phyloP scores from a whole-genome alignment of 2,888 invertebrate genomes.

The Agelastica alni region DNA sequence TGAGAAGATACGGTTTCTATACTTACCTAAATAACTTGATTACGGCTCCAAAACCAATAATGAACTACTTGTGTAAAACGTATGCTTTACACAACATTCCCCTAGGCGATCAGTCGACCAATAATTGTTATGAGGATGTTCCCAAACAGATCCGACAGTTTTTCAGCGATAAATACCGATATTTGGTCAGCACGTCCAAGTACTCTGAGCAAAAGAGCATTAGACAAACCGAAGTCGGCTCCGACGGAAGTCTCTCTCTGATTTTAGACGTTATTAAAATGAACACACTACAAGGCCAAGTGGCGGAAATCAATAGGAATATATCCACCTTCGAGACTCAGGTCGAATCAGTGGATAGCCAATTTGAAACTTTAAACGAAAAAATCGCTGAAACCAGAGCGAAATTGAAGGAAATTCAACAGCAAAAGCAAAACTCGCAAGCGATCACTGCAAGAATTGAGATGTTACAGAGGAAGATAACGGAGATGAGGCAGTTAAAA shows the following conservation, averaged over 20 bases:
- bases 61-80: conserved; percentile 69
- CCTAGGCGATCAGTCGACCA: conserved; percentile 67
- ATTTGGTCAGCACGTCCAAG: conserved; percentile 62
- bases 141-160: conserved; percentile 64
- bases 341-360: conserved; percentile 50
- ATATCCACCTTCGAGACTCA: conserved; percentile 38
- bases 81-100: conserved; percentile 73
- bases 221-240: conserved; percentile 61
- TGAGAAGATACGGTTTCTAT: conserved; percentile 70
- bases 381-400: conserved; percentile 34
- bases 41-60: conserved; percentile 70
- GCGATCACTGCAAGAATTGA: conserved; percentile 37
- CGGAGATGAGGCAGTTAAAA: conserved; percentile 36
- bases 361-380: conserved; percentile 42
- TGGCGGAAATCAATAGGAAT: conserved; percentile 38
- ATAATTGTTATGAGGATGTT: conserved; percentile 63
- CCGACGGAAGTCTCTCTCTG: conserved; percentile 62
- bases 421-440: conserved; percentile 35
- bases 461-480: conserved; percentile 32
- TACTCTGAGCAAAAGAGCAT: conserved; percentile 68
- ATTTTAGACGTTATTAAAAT: conserved; percentile 63
- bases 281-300: conserved; percentile 47
- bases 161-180: conserved; percentile 65
- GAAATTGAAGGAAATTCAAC: conserved; percentile 39
- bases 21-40: conserved; percentile 70